Conservation (phyloP, 2,113 vertebrate genomes). For the Pardalotus punctatus region DNA sequence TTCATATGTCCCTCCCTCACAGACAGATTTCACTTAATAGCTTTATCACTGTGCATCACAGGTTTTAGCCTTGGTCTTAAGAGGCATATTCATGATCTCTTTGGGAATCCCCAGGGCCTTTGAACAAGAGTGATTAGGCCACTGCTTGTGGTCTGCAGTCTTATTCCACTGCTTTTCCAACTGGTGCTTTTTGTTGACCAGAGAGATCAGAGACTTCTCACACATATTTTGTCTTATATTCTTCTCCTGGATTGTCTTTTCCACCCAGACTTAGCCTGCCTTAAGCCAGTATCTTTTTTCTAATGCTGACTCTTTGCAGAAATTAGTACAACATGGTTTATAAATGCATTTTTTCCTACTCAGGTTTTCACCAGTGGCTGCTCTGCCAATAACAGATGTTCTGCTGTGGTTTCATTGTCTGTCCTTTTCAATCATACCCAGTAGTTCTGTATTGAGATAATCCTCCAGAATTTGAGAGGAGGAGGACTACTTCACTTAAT, state of each 20-base stretch:
- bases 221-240: not conserved
- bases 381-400: not conserved
- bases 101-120: not conserved
- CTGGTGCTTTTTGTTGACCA: not conserved
- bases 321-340: not conserved
- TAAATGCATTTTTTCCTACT: constrained; percentile 23
- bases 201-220: not conserved
- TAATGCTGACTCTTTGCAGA: not conserved
- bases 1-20: not conserved
- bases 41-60: not conserved
- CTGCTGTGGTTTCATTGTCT: not conserved
- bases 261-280: not conserved
- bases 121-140: not conserved
- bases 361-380: not conserved
- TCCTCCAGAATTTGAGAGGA: not conserved
- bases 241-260: not conserved
- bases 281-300: not conserved
- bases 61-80: not conserved
- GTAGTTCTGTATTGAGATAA: not conserved
- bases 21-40: not conserved
- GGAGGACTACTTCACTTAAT: not conserved
- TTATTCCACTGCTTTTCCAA: not conserved
- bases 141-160: not conserved
- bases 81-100: not conserved
- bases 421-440: not conserved